Base-by-base conservation (phyloP, 2,113 vertebrate genomes). In the Siniperca chuatsi region DNA sequence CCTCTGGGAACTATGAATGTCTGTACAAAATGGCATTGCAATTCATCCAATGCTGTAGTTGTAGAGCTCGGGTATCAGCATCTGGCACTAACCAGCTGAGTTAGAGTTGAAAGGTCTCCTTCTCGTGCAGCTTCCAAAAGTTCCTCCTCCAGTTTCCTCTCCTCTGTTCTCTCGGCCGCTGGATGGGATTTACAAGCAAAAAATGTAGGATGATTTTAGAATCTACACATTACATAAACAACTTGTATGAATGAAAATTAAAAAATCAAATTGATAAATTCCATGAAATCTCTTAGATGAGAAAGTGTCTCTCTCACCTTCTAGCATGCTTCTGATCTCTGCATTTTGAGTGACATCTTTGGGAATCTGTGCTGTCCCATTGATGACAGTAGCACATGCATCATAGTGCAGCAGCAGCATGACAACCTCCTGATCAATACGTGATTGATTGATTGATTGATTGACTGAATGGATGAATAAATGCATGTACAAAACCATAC, bases 111-210 rank as follows among this genome's bases (percentile, higher is more conserved):
- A 2, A 96, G 85, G 80, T 96, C 96, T 54, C 98, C 98, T 86
- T 99, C 98, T 88, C 98, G 95, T 23, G 97, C 96, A 66, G 97
- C 97, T 82, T 96, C 96, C 87, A 99, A 82, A 69, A 99, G 96
- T 66, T 97, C 83, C 82, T 98, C 97, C 93, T 99, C 98, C 62
- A 97, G 93, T 78, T 99, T 98, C 82, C 97, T 97, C 95, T 98
- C 97, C 78, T 99, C 97, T 4, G 98, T 99, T 46, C 97, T 96
- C 94, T 98, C 97, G 69, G 97, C 97, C 82, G 98, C 98, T 99
- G 83, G 29, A 42, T 20, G 25, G 29, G 3, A 55, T 83, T 60
- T 8, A 15, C 4, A 33, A 62, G 13, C 57, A n/a, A 44, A 52
- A 82, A 54, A 9, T 8, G 18, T 0, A 11, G 8, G 8, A 18